Conservation (phyloP, 2,797 vertebrate genomes). For the Thalassophryne amazonica region DNA sequence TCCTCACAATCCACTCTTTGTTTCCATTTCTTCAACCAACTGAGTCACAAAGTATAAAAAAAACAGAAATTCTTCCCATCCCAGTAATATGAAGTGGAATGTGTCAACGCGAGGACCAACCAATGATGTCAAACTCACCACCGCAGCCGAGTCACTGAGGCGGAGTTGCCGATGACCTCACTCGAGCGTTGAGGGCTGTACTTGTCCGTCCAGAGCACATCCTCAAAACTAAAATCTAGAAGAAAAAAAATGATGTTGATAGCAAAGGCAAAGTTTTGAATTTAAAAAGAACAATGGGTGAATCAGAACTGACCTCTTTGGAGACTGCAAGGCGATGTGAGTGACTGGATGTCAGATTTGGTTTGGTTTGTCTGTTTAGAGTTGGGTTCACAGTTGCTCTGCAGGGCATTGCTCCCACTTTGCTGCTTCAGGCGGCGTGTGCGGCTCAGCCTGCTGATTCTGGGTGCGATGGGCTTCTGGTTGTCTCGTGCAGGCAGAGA, state of each 20-base stretch:
- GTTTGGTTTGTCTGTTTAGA: not conserved
- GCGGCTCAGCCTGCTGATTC: constrained; percentile 49
- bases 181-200: constrained; percentile 85
- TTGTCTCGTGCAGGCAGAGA: not conserved
- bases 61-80: not conserved
- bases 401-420: not conserved
- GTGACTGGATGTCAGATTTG: not conserved
- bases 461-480: not conserved
- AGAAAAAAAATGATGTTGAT: not conserved
- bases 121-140: constrained; percentile 71
- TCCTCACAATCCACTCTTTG: constrained; percentile 82
- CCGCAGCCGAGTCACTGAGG: constrained; percentile 81
- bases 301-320: constrained; percentile 25
- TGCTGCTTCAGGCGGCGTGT: constrained; percentile 40
- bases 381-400: not conserved
- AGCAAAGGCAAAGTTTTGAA: not conserved
- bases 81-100: not conserved
- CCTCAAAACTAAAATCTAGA: constrained; percentile 76
- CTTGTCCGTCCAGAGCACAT: constrained; percentile 92
- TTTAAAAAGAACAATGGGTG: not conserved
- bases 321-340: not conserved
- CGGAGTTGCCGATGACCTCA: constrained; percentile 86
- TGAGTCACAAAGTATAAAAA: constrained; percentile 40
- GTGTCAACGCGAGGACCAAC: not conserved
- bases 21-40: constrained; percentile 96